Base-by-base conservation (phyloP, 1,140 invertebrate genomes). In the Latrodectus geometricus region DNA sequence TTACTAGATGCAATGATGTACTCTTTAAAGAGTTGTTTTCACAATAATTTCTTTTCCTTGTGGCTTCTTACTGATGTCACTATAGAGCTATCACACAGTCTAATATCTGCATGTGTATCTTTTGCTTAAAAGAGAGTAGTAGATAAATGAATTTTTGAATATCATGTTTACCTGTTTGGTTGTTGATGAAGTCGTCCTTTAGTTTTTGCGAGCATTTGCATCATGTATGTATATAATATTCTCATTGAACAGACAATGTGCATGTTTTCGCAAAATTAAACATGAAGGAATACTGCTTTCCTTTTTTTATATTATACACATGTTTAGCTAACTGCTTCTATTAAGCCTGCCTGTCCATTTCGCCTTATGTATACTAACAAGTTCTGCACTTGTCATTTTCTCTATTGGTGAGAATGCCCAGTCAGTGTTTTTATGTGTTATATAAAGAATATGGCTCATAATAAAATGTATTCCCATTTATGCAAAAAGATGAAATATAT, bases 291-390 rank as follows among this genome's bases (percentile, higher is more conserved):
- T 76, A 65, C 9, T 78, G 56, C 66, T 48, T 68, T 21, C 48
- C 23, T 48, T 48, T 78, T 78, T 78, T 35, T 78, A 35, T 65
- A 56, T 78, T 23, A 56, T 78, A 56, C 76, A 78, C 76, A 78
- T 78, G 61, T 78, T 23, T 78, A 78, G 76, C 56, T 23, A 78
- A 23, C 75, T 78, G 76, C 48, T 66, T 17, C 21, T n/a, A 78
- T 78, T 78, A 78, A 83, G 81, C 72, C 61, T 21, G 81, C 72
- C 72, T 83, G 61, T 83, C 81, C 81, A 75, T 52, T 83, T 83
- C 81, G 72, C 81, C 81, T 83, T 75, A 72, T 75, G 70, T 83
- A 75, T 70, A 74, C 54, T 83, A 23, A 83, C 52, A 83, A 83
- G 81, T 83, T 83, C 81, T 75, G 81, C 81, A 75, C 81, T n/a